A percentile compares a stretch with the other conserved stretches of the same genome.
These are phyloP conservation scores for Petrolisthes manimaculis DNA, from an alignment of 2,888 invertebrate genomes.

Conservation along the genomic window DNA sequence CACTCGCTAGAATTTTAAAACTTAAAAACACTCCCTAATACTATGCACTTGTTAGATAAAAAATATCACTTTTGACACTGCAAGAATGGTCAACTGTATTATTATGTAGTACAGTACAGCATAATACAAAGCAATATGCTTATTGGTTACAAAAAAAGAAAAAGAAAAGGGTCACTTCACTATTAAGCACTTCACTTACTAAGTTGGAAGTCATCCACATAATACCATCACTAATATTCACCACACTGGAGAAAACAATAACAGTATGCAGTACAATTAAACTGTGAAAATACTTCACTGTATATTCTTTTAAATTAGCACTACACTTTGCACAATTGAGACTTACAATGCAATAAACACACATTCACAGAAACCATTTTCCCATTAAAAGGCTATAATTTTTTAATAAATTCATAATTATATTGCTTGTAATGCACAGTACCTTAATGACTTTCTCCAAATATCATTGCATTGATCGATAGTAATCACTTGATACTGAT, in stretches of 20 bases:
- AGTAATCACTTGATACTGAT: not conserved
- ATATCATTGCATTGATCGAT: not conserved
- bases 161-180: conserved; percentile 43
- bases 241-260: conserved; percentile 48
- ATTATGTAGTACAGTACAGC: conserved; percentile 36
- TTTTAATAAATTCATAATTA: conserved; percentile 11
- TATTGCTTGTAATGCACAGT: not conserved
- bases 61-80: conserved; percentile 44
- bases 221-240: conserved; percentile 51
- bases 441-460: not conserved
- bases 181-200: conserved; percentile 49
- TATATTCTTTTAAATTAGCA: conserved; percentile 35
- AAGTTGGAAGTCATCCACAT: not conserved
- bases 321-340: conserved; percentile 32
- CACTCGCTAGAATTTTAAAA: conserved; percentile 33
- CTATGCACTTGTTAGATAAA: conserved; percentile 19
- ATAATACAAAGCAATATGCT: conserved; percentile 38
- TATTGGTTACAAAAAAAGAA: conserved; percentile 47
- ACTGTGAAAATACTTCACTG: conserved; percentile 40
- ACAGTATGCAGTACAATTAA: conserved; percentile 52
- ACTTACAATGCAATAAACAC: not conserved
- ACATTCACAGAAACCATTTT: not conserved
- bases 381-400: conserved; percentile 3
- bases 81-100: conserved; percentile 21
- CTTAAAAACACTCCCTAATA: conserved; percentile 39